phyloP scores from a whole-genome alignment of 2,888 invertebrate genomes.

The Nipponacmea schrenckii region DNA sequence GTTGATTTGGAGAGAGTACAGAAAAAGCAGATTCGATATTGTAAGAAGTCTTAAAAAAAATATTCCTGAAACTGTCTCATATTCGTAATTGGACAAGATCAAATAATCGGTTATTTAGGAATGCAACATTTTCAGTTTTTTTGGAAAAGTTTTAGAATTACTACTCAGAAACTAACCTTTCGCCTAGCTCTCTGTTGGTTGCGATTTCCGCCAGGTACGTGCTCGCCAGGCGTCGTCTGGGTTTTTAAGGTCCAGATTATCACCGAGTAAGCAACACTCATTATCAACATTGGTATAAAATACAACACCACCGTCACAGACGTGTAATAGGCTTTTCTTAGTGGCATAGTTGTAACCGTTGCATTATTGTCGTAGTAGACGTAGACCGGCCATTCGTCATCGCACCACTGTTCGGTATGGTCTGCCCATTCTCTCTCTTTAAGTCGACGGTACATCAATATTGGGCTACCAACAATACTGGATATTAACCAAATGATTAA shows the following conservation, averaged over 20 bases:
- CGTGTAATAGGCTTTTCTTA: conserved; percentile 80
- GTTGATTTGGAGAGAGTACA: too few relatives aligned
- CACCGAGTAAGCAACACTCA: conserved; percentile 78
- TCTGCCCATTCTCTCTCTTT: conserved; percentile 81
- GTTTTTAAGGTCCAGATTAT: conserved; percentile 76
- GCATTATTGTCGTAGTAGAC: conserved; percentile 25
- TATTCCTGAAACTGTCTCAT: too few relatives aligned
- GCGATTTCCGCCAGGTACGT: conserved; percentile 45
- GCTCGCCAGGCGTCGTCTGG: conserved; percentile 63
- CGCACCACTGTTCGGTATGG: conserved; percentile 80
- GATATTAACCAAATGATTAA: conserved; percentile 77
- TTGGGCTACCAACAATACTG: conserved; percentile 72
- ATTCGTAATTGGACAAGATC: too few relatives aligned
- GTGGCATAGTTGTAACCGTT: conserved; percentile 60
- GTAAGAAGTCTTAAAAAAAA: too few relatives aligned
- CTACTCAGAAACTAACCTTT: conserved; percentile 43
- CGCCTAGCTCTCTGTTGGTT: conserved; percentile 54
- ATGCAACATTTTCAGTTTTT: too few relatives aligned
- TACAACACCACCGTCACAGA: conserved; percentile 79
- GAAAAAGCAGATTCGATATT: too few relatives aligned
- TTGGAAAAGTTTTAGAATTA: too few relatives aligned
- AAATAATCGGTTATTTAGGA: too few relatives aligned
- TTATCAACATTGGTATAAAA: conserved; percentile 80
- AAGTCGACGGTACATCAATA: conserved; percentile 62
- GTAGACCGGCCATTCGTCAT: conserved; percentile 70